These are phyloP conservation scores for Tetraneura akinire DNA, from an alignment of 1,140 invertebrate genomes.

Conservation along the genomic window DNA sequence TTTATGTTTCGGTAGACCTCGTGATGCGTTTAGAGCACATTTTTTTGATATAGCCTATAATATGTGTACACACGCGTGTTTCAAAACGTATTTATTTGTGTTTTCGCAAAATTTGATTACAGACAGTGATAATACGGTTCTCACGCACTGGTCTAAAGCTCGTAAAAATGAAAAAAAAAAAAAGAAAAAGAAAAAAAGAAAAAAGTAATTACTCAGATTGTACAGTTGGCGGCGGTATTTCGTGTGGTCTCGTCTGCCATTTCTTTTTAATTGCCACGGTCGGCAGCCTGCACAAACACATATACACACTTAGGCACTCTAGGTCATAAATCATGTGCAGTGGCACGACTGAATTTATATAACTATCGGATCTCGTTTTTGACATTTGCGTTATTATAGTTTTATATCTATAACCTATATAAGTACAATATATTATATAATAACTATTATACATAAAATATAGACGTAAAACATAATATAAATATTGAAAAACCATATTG, in stretches of 20 bases:
- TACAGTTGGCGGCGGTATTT: background rate
- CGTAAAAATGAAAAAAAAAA: conserved; percentile 11
- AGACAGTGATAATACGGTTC: background rate
- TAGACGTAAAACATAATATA: too few species aligned
- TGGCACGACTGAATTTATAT: background rate
- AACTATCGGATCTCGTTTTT: background rate
- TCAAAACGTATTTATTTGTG: background rate
- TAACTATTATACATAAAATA: too few species aligned
- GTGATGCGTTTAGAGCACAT: too few species aligned
- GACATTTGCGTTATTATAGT: background rate
- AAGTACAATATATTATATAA: too few species aligned
- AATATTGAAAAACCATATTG: too few species aligned
- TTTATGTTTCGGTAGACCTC: too few species aligned
- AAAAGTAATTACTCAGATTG: conserved; percentile 9
- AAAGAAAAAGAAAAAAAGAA: conserved; percentile 2
- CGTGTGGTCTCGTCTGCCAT: background rate
- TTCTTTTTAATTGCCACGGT: background rate
- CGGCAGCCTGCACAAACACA: background rate
- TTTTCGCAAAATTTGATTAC: conserved; percentile 16
- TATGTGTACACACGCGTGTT: background rate
- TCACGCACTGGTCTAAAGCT: background rate
- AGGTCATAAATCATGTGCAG: background rate
- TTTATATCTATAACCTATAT: too few species aligned
- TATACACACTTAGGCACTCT: background rate
- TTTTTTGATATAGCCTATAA: too few species aligned